These are phyloP conservation scores for Sparus aurata DNA, from an alignment of 2,797 vertebrate species.

Conservation along the genomic window DNA sequence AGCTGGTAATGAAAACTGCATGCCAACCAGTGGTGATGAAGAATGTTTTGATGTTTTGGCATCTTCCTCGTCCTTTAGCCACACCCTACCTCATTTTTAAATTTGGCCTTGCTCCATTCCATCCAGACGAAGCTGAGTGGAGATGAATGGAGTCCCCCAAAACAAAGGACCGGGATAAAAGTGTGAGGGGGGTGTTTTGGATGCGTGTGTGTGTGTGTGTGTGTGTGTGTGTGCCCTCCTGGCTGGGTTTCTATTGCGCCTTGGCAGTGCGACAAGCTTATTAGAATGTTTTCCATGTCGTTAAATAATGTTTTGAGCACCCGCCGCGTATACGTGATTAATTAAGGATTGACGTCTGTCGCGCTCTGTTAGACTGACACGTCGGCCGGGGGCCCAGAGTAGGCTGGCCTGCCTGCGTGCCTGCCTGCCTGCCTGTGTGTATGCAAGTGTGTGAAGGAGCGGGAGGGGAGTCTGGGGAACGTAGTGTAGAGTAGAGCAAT, in stretches of 20 bases:
- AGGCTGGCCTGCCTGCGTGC: slow-evolving; percentile 56
- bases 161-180: slow-evolving; percentile 75
- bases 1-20: slow-evolving; percentile 2
- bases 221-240: slow-evolving; percentile 58
- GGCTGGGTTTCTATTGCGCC: slow-evolving; percentile 74
- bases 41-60: slow-evolving; percentile 67
- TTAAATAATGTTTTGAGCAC: slow-evolving; percentile 86
- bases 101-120: slow-evolving; percentile 62
- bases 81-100: slow-evolving; percentile 71
- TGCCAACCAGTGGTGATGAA: slow-evolving; percentile 56
- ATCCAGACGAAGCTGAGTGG: slow-evolving; percentile 63
- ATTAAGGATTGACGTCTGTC: slow-evolving; percentile 84
- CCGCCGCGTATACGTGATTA: slow-evolving; percentile 83
- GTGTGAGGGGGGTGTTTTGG: slow-evolving; percentile 57
- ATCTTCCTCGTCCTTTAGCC: slow-evolving; percentile 60
- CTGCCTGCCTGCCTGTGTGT: slow-evolving; percentile 46
- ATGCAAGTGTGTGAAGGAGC: slow-evolving; percentile 72
- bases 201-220: slow-evolving; percentile 30
- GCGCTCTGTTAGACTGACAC: slow-evolving; percentile 81
- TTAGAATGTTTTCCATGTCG: slow-evolving; percentile 87
- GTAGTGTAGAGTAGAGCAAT: slow-evolving; percentile 81
- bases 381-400: slow-evolving; percentile 76
- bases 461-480: slow-evolving; percentile 77
- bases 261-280: slow-evolving; percentile 86
- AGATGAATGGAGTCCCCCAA: slow-evolving; percentile 71